Percentiles rank a stretch among this genome's conserved stretches.
phyloP scores from a whole-genome alignment of 2,113 vertebrate species.

The Mustelus asterias region DNA sequence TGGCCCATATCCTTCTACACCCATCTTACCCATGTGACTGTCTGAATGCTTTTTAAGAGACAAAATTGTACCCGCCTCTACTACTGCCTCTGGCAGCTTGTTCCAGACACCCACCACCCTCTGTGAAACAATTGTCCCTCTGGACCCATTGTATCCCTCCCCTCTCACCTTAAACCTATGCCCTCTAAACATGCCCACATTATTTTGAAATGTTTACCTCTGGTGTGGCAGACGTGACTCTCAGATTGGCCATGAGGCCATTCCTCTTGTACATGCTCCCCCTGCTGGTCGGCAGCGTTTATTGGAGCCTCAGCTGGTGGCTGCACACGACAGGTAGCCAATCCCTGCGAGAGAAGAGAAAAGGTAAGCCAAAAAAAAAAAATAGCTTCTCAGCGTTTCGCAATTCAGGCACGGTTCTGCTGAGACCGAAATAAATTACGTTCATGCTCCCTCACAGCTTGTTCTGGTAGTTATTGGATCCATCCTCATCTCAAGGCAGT shows the following conservation, averaged over 20 bases:
- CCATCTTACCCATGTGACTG: too few relatives aligned
- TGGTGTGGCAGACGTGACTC: constrained; percentile 66
- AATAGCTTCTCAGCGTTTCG: background rate
- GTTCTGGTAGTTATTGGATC: background rate
- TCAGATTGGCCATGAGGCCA: constrained; percentile 70
- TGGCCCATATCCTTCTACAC: too few relatives aligned
- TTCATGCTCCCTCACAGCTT: background rate
- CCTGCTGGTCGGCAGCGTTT: constrained; percentile 48
- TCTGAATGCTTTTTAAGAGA: too few relatives aligned
- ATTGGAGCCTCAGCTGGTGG: constrained; percentile 53
- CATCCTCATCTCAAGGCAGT: background rate
- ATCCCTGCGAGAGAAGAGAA: constrained; percentile 51
- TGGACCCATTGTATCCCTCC: too few relatives aligned
- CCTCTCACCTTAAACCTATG: too few relatives aligned
- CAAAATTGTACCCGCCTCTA: too few relatives aligned
- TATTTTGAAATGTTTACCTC: constrained; percentile 54
- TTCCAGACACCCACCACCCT: too few relatives aligned
- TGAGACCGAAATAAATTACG: background rate
- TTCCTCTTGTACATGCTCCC: constrained; percentile 72
- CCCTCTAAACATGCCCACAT: too few relatives aligned
- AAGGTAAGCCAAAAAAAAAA: background rate
- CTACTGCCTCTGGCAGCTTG: too few relatives aligned
- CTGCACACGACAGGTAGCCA: constrained; percentile 48
- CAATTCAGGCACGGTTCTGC: background rate
- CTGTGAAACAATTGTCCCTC: too few relatives aligned